Evolutionary conservation across 2,113 vertebrate genomes (phyloP).

Genomic region (Heliornis fulica): DNA sequence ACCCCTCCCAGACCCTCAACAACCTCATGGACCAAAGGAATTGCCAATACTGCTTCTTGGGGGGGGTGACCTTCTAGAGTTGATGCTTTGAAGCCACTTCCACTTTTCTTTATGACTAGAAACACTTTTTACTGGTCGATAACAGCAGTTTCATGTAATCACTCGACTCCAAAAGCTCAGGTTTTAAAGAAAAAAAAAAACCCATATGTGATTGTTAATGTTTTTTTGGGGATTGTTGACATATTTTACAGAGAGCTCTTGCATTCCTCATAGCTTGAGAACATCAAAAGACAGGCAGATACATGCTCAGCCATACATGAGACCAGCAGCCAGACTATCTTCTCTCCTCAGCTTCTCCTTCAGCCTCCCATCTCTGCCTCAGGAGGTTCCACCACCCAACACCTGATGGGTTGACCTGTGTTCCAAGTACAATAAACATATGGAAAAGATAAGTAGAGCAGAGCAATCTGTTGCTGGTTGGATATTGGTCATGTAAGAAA

Average conservation of each 20-base stretch:
- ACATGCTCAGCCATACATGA: rapidly evolving
- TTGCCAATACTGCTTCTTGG: neutral
- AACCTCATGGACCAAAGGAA: neutral
- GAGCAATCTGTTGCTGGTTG: neutral
- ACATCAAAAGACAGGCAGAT: neutral
- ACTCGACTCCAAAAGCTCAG: neutral
- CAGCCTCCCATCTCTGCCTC: neutral
- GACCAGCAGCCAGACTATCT: neutral
- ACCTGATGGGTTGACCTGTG: too few relatives aligned
- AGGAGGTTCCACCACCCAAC: neutral
- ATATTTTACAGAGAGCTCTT: neutral
- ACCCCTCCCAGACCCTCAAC: neutral
- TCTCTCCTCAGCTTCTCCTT: neutral
- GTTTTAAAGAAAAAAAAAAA: neutral
- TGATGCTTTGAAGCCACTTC: neutral
- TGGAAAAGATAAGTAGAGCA: neutral
- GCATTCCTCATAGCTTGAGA: neutral
- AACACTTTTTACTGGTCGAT: neutral
- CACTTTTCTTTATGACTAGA: neutral
- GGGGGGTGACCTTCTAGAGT: neutral
- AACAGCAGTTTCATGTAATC: neutral
- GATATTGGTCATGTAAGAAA: neutral
- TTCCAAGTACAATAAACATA: rapidly evolving
- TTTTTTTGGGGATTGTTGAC: neutral
- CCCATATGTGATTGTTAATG: too few relatives aligned